phyloP scores from a whole-genome alignment of 2,797 vertebrate genomes.

The Lacerta bilineata region DNA sequence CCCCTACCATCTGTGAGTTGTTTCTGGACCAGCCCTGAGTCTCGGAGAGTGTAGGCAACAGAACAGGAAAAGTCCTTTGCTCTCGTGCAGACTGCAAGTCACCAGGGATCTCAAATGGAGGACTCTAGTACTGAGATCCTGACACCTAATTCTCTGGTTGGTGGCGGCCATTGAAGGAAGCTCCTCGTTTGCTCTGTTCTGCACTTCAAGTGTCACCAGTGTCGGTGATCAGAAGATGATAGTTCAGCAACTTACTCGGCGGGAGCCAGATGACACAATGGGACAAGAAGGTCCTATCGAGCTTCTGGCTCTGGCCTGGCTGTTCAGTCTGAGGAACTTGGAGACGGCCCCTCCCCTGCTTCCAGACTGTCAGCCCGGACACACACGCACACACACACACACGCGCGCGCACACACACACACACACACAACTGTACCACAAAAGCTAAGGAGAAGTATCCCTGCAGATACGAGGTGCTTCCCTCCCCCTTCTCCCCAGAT shows the following conservation, averaged over 20 bases:
- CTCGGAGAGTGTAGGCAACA: not conserved
- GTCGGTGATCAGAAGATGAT: not conserved
- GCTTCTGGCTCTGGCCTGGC: not conserved
- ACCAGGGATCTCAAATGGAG: not conserved
- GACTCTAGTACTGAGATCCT: not conserved
- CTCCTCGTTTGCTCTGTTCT: not conserved
- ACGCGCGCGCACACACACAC: not conserved
- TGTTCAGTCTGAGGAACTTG: constrained; percentile 1
- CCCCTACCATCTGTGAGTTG: not conserved
- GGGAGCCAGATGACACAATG: not conserved
- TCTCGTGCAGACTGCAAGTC: not conserved
- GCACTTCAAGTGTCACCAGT: not conserved
- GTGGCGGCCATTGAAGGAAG: not conserved
- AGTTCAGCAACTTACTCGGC: not conserved
- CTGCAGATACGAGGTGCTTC: constrained; percentile 38
- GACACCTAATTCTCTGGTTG: not conserved
- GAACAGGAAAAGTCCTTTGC: not conserved
- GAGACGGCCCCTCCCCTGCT: not conserved
- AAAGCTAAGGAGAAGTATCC: accelerated
- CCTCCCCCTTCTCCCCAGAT: constrained; percentile 43
- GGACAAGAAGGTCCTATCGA: not conserved
- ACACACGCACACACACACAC: not conserved
- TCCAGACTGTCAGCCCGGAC: constrained; percentile 3
- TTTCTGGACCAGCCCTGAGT: not conserved
- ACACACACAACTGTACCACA: not conserved